A percentile compares a stretch with the other conserved stretches of the same genome.
Conservation (phyloP, 2,113 vertebrate genomes). For the Sakesphorus luctuosus region DNA sequence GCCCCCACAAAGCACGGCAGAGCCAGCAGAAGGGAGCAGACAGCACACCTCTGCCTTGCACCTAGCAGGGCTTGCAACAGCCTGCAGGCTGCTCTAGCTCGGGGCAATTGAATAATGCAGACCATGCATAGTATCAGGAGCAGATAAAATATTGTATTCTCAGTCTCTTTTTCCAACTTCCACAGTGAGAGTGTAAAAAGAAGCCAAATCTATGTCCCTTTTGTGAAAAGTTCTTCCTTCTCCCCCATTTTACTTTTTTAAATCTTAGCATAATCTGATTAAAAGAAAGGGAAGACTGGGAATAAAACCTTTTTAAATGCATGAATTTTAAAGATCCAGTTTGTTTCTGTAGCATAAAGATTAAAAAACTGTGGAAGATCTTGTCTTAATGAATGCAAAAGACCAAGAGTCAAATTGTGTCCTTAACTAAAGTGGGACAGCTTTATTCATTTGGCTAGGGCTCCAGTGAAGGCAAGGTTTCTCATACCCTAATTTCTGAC, state of each 20-base stretch:
- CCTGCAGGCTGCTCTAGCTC: not conserved
- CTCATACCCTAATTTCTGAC: not conserved
- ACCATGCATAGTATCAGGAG: not conserved
- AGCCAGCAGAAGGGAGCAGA: not conserved
- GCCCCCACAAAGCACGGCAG: not conserved
- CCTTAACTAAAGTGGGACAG: not conserved
- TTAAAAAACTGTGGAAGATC: not conserved
- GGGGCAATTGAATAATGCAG: not conserved
- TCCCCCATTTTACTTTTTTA: accelerated
- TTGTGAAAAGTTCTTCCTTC: not conserved
- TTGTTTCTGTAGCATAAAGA: not conserved
- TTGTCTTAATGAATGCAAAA: not conserved
- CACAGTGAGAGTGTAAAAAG: not conserved
- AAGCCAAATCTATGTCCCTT: not conserved
- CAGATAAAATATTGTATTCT: not conserved
- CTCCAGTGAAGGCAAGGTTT: not conserved
- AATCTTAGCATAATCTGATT: not conserved
- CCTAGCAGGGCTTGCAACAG: not conserved
- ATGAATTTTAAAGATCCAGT: not conserved
- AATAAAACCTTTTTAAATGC: not conserved
- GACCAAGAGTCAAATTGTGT: not conserved
- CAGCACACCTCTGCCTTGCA: not conserved
- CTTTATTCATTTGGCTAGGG: not conserved
- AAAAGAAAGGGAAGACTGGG: not conserved
- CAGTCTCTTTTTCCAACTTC: not conserved